These are phyloP conservation scores for Neodon shergylaensis DNA, from an alignment of 2,113 vertebrate genomes.

Conservation along the genomic window DNA sequence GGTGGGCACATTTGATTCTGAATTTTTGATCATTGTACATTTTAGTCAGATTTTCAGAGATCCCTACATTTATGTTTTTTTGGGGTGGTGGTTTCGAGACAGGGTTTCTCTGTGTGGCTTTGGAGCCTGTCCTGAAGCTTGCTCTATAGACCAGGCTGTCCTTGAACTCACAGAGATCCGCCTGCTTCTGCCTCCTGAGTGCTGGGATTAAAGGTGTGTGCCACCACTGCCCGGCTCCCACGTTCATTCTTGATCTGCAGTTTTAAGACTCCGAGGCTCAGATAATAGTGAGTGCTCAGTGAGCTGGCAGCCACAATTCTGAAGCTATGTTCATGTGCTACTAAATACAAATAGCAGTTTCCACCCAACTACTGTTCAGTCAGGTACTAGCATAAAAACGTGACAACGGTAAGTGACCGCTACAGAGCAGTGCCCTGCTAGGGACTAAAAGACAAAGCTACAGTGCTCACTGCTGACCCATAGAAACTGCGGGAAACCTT, in stretches of 20 bases:
- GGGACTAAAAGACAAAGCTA: background rate
- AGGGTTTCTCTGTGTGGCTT: no score
- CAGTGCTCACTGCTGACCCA: background rate
- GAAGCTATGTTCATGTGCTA: background rate
- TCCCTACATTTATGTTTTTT: background rate
- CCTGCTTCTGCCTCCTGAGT: no score
- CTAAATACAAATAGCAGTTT: background rate
- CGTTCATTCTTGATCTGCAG: background rate
- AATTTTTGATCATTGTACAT: background rate
- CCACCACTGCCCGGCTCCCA: no score
- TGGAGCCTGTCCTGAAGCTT: no score
- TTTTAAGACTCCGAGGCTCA: background rate
- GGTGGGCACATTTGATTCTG: background rate
- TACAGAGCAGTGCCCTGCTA: background rate
- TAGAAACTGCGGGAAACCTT: background rate
- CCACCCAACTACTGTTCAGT: background rate
- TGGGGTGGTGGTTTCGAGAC: no score
- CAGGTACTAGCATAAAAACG: background rate
- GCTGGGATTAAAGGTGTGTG: no score
- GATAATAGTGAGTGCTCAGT: background rate
- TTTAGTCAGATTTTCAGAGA: background rate
- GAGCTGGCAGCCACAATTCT: background rate
- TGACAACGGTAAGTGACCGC: background rate
- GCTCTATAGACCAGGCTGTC: no score
- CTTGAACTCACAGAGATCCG: no score